Evolutionary conservation across 2,113 vertebrate genomes (phyloP).

Genomic region (Micromys minutus): DNA sequence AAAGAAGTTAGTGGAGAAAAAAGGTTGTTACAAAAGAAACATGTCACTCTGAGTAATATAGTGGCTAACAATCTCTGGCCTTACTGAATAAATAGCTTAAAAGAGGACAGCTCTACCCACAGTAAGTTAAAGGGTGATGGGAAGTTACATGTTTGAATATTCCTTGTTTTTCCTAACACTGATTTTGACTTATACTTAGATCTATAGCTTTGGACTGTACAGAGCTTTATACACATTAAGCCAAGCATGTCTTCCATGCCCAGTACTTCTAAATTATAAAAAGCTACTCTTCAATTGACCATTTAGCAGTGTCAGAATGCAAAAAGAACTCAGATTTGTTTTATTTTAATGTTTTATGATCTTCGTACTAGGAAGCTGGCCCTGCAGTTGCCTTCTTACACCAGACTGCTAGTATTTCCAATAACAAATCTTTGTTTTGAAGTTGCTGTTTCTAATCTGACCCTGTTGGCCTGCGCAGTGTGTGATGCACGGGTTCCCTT

Average conservation of each 20-base stretch:
- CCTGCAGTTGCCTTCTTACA: not conserved
- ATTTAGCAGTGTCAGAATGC: slow-evolving; percentile 31
- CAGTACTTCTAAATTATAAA: not conserved
- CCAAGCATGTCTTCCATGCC: not conserved
- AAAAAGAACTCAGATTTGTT: not conserved
- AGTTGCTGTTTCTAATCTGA: not conserved
- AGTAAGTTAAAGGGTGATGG: not conserved
- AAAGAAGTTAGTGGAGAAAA: not conserved
- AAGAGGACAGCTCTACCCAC: not conserved
- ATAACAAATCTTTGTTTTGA: not conserved
- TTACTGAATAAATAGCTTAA: not conserved
- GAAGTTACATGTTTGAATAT: not conserved
- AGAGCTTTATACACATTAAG: not conserved
- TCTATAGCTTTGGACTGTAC: not conserved
- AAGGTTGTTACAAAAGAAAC: not conserved
- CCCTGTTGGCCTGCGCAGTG: not conserved
- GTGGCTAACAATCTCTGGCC: not conserved
- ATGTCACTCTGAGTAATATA: not conserved
- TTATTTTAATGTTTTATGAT: not conserved
- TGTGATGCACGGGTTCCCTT: not conserved
- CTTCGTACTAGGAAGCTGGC: not conserved
- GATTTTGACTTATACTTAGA: slow-evolving; percentile 12
- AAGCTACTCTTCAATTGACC: not conserved
- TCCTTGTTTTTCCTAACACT: slow-evolving; percentile 5
- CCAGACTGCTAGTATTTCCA: not conserved